Evolutionary conservation across 1,140 invertebrate genomes (phyloP).

Genomic region (Cecropterus lyciades): DNA sequence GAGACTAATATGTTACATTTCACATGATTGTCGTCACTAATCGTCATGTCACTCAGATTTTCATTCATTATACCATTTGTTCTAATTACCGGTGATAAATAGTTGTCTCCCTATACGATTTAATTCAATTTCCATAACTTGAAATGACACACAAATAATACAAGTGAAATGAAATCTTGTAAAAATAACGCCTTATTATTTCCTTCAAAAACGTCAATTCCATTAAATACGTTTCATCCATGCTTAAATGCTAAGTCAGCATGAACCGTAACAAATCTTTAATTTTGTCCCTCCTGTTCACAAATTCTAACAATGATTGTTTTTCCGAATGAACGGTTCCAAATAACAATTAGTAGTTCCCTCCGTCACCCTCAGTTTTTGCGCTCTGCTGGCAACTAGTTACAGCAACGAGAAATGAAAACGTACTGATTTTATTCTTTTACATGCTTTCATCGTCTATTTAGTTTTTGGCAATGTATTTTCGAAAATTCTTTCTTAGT

Average conservation of each 20-base stretch:
- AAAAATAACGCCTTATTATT: no score
- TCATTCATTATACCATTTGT: no score
- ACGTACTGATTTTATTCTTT: conserved; percentile 1
- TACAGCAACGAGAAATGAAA: background rate
- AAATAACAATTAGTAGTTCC: conserved; percentile 76
- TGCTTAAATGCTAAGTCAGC: conserved; percentile 50
- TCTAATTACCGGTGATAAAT: no score
- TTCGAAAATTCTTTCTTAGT: no score
- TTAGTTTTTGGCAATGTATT: no score
- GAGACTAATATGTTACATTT: no score
- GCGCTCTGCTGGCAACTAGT: conserved; percentile 9
- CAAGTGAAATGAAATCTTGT: no score
- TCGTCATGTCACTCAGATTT: no score
- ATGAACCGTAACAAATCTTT: conserved; percentile 64
- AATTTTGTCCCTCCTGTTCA: conserved; percentile 66
- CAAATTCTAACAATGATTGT: conserved; percentile 63
- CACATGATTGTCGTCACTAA: no score
- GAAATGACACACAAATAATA: no score
- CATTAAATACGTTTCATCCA: conserved; percentile 19
- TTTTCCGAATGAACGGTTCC: conserved; percentile 74
- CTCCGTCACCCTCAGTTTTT: conserved; percentile 45
- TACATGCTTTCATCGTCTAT: background rate
- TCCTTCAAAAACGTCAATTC: conserved; percentile 8
- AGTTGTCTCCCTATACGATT: no score
- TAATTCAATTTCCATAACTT: no score